Evolutionary conservation across 2,888 invertebrate genomes (phyloP), one percentile per base, ranked within the genome.

Genomic region (Hecatera dysodea): DNA sequence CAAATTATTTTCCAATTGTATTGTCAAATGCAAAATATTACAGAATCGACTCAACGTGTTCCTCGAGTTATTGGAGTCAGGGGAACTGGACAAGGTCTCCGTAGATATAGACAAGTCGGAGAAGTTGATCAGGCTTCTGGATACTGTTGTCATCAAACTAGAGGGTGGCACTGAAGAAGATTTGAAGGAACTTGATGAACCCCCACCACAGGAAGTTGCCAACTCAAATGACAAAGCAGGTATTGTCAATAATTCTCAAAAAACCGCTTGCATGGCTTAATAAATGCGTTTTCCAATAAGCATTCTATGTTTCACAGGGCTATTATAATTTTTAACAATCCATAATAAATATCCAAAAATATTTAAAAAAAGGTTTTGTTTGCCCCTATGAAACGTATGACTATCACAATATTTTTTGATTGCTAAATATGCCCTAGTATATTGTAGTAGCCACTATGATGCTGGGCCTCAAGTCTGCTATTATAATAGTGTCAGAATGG

Each of bases 91-190:
- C 73, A 97, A 96, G 82, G 97, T 98, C 0, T 96, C 97, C 2
- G 97, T 99, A 1, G 99, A 99, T 90, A 97, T 98, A 50, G 98
- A 98, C 67, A 98, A 98, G 91, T 97, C 97, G 0, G 98, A 98
- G 66, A 97, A 97, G 70, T 95, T 99, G 64, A 97, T 99, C 61
- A 97, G 98, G 83, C 96, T 99, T 15, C 96, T 99, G 72, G 99
- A 99, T 92, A 98, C 99, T 67, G 99, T 99, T 53, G 99, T 99
- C 9, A 99, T 99, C 78, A 98, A 99, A 92, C 96, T 99, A 55
- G 99, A 99, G 94, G 99, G 99, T 27, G 98, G 98, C 1, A 97
- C 97, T 0, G 98, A 98, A 57, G 98, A 98, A 86, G 99, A 99
- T 93, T 94, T 99, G 24, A 98, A 98, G 84, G 96, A 98, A 36